phyloP scores from a whole-genome alignment of 2,797 vertebrate genomes.

The Tenualosa ilisha region DNA sequence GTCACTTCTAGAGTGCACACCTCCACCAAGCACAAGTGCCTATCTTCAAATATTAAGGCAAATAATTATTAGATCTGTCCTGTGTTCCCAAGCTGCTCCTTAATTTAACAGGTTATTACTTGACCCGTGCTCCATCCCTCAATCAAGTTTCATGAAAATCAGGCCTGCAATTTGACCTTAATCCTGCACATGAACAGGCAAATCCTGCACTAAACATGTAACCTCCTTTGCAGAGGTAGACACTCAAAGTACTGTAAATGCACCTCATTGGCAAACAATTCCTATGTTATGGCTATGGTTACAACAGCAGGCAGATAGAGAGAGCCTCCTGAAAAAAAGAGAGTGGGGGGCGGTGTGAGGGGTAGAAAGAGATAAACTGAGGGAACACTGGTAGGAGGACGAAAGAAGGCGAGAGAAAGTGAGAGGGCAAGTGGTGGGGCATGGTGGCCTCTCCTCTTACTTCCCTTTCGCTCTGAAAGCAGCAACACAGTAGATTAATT shows the following conservation, averaged over 20 bases:
- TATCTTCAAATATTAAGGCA: neutral
- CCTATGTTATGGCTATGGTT: neutral
- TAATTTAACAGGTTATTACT: neutral
- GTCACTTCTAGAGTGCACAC: neutral
- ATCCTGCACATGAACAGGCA: neutral
- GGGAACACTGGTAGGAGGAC: conserved; percentile 36
- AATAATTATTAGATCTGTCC: neutral
- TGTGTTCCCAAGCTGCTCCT: neutral
- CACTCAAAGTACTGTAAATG: neutral
- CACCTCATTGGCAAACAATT: conserved; percentile 22
- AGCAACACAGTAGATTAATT: conserved; percentile 76
- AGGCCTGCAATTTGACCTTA: neutral
- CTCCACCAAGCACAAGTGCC: neutral
- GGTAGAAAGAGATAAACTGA: conserved; percentile 2
- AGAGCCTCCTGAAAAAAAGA: neutral
- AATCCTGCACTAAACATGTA: neutral
- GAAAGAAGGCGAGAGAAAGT: neutral
- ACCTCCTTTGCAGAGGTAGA: neutral
- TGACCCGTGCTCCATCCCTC: neutral
- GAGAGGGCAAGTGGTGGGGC: conserved; percentile 31
- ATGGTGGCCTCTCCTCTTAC: conserved; percentile 33
- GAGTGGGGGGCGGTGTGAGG: neutral
- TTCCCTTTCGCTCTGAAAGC: conserved; percentile 46
- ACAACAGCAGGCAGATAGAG: neutral
- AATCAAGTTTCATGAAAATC: neutral